Percentiles rank a stretch among this genome's conserved stretches.
phyloP scores from a whole-genome alignment of 2,888 invertebrate species.

The Hyalella azteca region DNA sequence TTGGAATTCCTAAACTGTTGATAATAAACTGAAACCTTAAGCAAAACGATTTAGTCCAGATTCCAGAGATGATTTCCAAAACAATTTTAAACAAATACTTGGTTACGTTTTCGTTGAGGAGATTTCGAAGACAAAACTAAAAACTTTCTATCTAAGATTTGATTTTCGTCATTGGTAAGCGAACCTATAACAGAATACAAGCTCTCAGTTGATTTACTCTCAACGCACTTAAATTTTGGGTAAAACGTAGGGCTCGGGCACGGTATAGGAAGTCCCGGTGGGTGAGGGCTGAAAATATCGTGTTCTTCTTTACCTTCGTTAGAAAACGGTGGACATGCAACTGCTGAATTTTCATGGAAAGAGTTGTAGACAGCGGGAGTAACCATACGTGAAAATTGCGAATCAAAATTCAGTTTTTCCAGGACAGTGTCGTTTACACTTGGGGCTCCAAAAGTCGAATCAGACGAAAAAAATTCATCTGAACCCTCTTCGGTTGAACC shows the following conservation, averaged over 20 bases:
- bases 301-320: too few relatives aligned
- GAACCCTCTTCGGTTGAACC: conserved; percentile 1
- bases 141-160: background rate
- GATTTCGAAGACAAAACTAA: background rate
- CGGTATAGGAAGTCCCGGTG: too few relatives aligned
- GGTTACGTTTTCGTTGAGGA: conserved; percentile 17
- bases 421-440: conserved; percentile 28
- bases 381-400: too few relatives aligned
- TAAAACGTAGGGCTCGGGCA: background rate
- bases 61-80: too few relatives aligned
- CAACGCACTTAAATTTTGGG: conserved; percentile 11
- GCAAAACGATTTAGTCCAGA: too few relatives aligned
- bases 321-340: background rate
- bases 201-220: conserved; percentile 23
- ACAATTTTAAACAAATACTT: conserved; percentile 31
- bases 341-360: background rate
- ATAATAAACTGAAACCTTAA: too few relatives aligned
- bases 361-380: background rate
- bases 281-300: too few relatives aligned
- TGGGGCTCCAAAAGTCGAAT: background rate
- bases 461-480: conserved; percentile 19
- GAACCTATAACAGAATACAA: background rate
- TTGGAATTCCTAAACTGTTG: too few relatives aligned
- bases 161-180: conserved; percentile 6
- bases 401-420: background rate